Conservation (phyloP, 2,113 vertebrate species). For the Amazona guildingii region DNA sequence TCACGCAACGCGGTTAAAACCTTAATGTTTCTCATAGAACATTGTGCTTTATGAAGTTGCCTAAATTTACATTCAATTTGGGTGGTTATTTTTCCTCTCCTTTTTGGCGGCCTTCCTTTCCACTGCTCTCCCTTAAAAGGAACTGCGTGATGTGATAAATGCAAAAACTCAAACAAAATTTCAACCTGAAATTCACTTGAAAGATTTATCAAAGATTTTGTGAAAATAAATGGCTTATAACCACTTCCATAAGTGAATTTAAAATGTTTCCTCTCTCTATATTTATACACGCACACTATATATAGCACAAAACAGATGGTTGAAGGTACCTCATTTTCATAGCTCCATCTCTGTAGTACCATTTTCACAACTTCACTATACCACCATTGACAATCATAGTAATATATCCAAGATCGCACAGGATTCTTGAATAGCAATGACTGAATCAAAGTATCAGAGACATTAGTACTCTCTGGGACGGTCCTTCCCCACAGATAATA, state of each 20-base stretch:
- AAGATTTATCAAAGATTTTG: neutral
- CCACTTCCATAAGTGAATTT: neutral
- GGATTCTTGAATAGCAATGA: neutral
- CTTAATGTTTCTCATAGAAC: neutral
- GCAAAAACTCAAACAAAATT: neutral
- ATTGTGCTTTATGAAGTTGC: neutral
- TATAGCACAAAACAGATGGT: neutral
- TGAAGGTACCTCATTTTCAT: neutral
- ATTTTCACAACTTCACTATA: neutral
- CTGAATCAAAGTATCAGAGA: neutral
- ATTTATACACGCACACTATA: neutral
- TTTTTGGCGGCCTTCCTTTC: neutral
- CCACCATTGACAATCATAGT: neutral
- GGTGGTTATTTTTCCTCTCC: neutral
- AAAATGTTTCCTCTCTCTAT: neutral
- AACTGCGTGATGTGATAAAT: neutral
- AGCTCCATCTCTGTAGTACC: neutral
- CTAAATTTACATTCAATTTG: neutral
- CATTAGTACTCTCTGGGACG: neutral
- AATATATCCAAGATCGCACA: neutral
- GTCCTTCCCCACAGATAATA: neutral
- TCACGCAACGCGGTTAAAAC: neutral
- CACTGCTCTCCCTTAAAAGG: neutral
- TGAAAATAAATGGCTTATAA: neutral
- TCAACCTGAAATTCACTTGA: neutral